phyloP scores from a whole-genome alignment of 2,113 vertebrate genomes.

The Vidua macroura region DNA sequence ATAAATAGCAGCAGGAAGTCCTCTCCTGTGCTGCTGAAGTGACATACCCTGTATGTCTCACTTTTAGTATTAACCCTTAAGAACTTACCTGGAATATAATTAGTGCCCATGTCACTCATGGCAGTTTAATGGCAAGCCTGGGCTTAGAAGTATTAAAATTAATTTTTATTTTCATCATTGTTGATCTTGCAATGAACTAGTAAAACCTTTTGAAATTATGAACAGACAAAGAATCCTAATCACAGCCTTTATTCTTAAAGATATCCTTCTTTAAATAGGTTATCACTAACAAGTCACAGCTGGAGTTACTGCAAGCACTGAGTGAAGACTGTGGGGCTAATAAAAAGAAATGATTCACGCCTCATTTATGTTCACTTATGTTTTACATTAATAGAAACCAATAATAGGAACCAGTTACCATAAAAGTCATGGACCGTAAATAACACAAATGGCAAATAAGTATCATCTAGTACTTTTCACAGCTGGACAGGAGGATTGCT shows the following conservation, averaged over 20 bases:
- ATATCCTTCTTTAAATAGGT: constrained; percentile 81
- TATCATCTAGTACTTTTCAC: constrained; percentile 85
- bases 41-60: neutral
- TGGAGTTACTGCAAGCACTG: constrained; percentile 74
- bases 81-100: neutral
- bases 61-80: neutral
- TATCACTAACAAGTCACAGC: constrained; percentile 84
- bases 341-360: constrained; percentile 92
- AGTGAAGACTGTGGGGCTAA: constrained; percentile 83
- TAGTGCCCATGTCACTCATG: neutral
- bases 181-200: constrained; percentile 32
- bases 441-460: constrained; percentile 94
- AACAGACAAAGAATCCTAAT: constrained; percentile 69
- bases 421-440: constrained; percentile 94
- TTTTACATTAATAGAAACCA: constrained; percentile 97
- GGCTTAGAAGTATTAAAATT: constrained; percentile 10
- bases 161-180: constrained; percentile 9
- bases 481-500: constrained; percentile 83
- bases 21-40: neutral
- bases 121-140: neutral
- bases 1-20: neutral
- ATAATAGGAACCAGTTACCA: constrained; percentile 93
- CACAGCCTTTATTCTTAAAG: constrained; percentile 69
- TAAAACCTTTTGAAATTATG: constrained; percentile 49
- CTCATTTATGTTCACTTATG: constrained; percentile 97